These are phyloP conservation scores for Muschampia staudingeri DNA, from an alignment of 2,888 invertebrate species.

Conservation along the genomic window DNA sequence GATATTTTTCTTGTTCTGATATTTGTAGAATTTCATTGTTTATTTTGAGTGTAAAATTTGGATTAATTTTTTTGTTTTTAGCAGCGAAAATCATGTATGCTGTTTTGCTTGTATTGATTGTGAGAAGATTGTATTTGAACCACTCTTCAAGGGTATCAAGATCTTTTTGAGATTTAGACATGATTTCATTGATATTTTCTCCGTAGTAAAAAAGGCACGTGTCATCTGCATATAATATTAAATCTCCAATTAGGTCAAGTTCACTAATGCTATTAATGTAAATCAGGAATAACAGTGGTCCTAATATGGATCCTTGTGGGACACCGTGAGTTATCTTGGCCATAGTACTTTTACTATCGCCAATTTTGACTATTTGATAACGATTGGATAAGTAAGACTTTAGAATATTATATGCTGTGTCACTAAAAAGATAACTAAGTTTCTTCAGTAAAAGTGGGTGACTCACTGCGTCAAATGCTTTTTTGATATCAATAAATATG, in stretches of 20 bases:
- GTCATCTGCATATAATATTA: conserved; percentile 3
- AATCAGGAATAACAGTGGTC: background rate
- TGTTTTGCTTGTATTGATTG: conserved; percentile 1
- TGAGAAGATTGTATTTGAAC: background rate
- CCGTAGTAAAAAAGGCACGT: conserved; percentile 1
- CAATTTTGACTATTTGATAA: conserved; percentile 10
- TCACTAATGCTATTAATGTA: conserved; percentile 67
- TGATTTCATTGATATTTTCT: background rate
- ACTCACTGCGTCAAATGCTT: background rate
- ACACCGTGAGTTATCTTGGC: background rate
- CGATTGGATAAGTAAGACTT: background rate
- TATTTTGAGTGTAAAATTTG: background rate
- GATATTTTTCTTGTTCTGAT: background rate
- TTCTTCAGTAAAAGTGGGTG: background rate
- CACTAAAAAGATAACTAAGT: background rate
- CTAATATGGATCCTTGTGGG: conserved; percentile 3
- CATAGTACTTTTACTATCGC: background rate
- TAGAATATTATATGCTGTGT: background rate
- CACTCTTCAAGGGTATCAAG: background rate
- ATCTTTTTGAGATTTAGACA: background rate
- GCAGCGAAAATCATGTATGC: background rate
- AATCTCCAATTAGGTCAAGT: background rate
- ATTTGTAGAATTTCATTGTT: background rate
- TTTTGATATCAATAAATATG: background rate
- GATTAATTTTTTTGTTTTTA: background rate